Conservation (phyloP, 2,888 invertebrate species). For the Melieria omissa region DNA sequence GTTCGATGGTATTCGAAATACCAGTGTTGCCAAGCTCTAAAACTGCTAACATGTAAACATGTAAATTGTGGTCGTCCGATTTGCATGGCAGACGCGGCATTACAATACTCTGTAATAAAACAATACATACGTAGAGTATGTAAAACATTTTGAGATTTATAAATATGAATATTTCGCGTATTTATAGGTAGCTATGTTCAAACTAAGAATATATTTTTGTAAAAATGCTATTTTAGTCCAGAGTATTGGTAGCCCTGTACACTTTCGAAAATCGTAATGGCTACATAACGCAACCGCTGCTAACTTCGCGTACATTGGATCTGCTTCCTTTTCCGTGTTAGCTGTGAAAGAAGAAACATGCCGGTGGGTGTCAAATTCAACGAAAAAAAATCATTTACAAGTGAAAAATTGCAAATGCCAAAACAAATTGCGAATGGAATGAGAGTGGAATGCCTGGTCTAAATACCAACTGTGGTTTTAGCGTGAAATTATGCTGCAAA, state of each 20-base stretch:
- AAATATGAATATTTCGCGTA: no score
- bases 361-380: slow-evolving; percentile 64
- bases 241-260: no score
- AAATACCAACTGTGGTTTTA: background rate
- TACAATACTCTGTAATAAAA: no score
- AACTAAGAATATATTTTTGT: no score
- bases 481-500: background rate
- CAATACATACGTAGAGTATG: no score
- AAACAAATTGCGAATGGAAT: slow-evolving; percentile 27
- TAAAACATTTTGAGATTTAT: no score
- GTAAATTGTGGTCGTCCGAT: no score
- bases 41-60: background rate
- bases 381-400: slow-evolving; percentile 51
- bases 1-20: slow-evolving; percentile 12
- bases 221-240: no score
- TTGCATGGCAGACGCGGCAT: no score
- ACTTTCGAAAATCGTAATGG: no score
- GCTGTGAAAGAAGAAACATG: slow-evolving; percentile 67
- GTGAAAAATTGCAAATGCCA: slow-evolving; percentile 44
- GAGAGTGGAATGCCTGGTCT: background rate
- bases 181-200: no score
- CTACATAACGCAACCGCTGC: slow-evolving; percentile 24
- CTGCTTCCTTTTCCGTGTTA: slow-evolving; percentile 67
- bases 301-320: slow-evolving; percentile 38
- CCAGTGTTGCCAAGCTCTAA: background rate